These are phyloP conservation scores for Globodera rostochiensis DNA, from an alignment of 1,140 invertebrate genomes.

Conservation along the genomic window DNA sequence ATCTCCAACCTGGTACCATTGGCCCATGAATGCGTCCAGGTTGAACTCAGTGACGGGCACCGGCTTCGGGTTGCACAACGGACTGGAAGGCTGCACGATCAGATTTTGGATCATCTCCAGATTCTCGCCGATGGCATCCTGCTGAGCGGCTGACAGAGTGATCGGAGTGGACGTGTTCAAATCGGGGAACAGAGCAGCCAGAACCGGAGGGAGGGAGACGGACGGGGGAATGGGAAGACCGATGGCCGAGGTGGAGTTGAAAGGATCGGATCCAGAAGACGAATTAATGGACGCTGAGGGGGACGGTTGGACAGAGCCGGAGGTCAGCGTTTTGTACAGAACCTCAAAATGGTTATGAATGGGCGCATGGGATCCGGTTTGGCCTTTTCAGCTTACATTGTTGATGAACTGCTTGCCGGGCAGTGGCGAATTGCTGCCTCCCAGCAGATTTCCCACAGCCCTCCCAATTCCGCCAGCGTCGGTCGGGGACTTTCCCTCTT, in stretches of 20 bases:
- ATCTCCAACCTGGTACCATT: slow-evolving; percentile 58
- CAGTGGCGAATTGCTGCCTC: slow-evolving; percentile 60
- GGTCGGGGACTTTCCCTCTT: slow-evolving; percentile 47
- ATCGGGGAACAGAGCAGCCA: slow-evolving; percentile 30
- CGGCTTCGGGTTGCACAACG: slow-evolving; percentile 63
- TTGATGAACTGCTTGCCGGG: slow-evolving; percentile 60
- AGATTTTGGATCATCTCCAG: slow-evolving; percentile 64
- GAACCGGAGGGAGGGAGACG: slow-evolving; percentile 2
- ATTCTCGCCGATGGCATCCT: slow-evolving; percentile 64
- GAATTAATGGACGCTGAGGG: slow-evolving; percentile 34
- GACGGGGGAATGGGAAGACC: slow-evolving; percentile 1
- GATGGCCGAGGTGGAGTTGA: neutral
- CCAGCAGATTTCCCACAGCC: slow-evolving; percentile 56
- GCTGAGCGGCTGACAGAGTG: slow-evolving; percentile 61
- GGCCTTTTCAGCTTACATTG: slow-evolving; percentile 42
- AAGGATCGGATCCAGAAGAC: slow-evolving; percentile 23
- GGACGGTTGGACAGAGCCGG: slow-evolving; percentile 50
- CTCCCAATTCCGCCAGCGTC: slow-evolving; percentile 54
- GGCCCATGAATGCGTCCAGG: slow-evolving; percentile 64
- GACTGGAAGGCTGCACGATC: slow-evolving; percentile 62
- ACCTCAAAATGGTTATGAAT: neutral
- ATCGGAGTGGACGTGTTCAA: slow-evolving; percentile 53
- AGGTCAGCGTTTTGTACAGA: slow-evolving; percentile 64
- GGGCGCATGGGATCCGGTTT: neutral
- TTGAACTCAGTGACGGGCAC: slow-evolving; percentile 58